A percentile compares a stretch with the other conserved stretches of the same genome.
Evolutionary conservation across 1,140 invertebrate genomes (phyloP).

Genomic region (Drosophila auraria): DNA sequence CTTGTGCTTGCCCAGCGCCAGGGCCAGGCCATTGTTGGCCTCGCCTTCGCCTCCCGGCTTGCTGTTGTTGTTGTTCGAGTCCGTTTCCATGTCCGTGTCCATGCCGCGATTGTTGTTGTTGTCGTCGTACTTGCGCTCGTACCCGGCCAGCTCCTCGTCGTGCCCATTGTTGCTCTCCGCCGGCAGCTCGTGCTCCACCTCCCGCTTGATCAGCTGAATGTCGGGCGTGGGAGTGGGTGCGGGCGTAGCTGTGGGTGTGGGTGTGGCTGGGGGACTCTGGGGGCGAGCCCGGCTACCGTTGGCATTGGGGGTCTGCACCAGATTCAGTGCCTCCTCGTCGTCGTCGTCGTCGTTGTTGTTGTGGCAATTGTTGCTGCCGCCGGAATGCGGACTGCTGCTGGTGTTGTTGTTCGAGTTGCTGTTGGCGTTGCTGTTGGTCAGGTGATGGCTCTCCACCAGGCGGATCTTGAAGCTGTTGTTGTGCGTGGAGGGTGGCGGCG

Average conservation of each 20-base stretch:
- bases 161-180: constrained; percentile 60
- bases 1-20: constrained; percentile 70
- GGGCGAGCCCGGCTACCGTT: constrained; percentile 62
- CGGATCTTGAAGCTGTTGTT: constrained; percentile 79
- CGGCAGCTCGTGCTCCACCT: constrained; percentile 56
- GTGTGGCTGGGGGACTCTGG: constrained; percentile 20
- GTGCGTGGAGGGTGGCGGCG: constrained; percentile 51
- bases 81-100: constrained; percentile 68
- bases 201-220: constrained; percentile 69
- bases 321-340: constrained; percentile 78
- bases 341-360: constrained; percentile 40
- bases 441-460: constrained; percentile 74
- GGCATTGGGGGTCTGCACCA: constrained; percentile 70
- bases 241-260: constrained; percentile 22
- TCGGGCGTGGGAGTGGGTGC: constrained; percentile 57
- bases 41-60: constrained; percentile 42
- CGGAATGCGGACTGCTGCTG: constrained; percentile 33
- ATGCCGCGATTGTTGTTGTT: constrained; percentile 73
- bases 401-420: constrained; percentile 34
- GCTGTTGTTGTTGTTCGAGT: constrained; percentile 81
- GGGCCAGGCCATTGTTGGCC: constrained; percentile 57
- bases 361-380: constrained; percentile 30
- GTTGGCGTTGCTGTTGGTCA: constrained; percentile 56
- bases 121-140: constrained; percentile 72
- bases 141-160: constrained; percentile 58